Evolutionary conservation across 1,140 invertebrate species (phyloP).

Genomic region (Cheumatopsyche charites): DNA sequence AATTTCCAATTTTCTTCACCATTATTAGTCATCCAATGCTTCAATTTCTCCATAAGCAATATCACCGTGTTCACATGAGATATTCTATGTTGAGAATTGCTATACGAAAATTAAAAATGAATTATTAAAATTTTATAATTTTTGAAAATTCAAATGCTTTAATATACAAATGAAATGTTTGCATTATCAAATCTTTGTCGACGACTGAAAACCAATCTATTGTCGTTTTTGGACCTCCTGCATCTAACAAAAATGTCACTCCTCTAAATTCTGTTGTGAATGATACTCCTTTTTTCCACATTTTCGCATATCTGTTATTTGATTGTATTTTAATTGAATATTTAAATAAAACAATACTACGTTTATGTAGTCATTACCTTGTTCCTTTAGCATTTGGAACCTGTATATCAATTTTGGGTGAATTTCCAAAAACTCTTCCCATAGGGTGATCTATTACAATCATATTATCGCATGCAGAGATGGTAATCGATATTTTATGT

Average conservation of each 20-base stretch:
- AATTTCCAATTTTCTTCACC: no score
- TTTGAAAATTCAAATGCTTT: no score
- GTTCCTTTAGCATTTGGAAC: not conserved
- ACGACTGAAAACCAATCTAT: not conserved
- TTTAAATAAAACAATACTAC: not conserved
- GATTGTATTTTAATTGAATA: not conserved
- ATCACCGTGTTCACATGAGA: no score
- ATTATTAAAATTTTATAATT: no score
- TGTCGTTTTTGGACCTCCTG: conserved; percentile 13
- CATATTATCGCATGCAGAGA: not conserved
- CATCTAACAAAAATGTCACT: conserved; percentile 14
- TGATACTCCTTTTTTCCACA: conserved; percentile 24
- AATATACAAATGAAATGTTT: conserved; percentile 21
- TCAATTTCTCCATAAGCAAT: no score
- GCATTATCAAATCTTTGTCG: not conserved
- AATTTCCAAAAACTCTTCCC: not conserved
- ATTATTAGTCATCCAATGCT: no score
- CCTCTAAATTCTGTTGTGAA: not conserved
- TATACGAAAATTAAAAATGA: no score
- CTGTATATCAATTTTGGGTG: conserved; percentile 8
- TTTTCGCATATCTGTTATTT: conserved; percentile 16
- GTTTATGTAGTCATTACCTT: not conserved
- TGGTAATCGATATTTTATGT: not conserved
- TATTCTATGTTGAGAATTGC: no score
- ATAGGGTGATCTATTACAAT: not conserved